Evolutionary conservation across 1,140 invertebrate species (phyloP), one percentile per base, ranked within the genome.

Genomic region (Nasonia longicornis): DNA sequence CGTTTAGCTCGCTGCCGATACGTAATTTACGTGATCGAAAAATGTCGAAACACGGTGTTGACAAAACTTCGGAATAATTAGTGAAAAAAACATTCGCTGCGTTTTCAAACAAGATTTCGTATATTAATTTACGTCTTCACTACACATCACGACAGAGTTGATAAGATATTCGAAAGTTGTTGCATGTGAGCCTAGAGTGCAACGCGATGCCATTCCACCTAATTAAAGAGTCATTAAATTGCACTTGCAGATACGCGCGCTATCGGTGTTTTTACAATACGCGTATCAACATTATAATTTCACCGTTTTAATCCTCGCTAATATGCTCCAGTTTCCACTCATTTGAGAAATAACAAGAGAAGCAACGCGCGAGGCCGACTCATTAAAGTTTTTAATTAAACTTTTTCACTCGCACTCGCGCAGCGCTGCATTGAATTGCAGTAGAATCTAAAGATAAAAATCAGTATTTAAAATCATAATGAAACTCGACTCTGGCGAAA

Each of bases 361-460:
- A 58, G 4, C 4, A 58, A 7, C 6, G 20, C 14, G 16, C 3
- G 20, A 58, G 20, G 16, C 52, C 2, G 16, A 58, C 52, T 58
- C 52, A 58, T 58, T 58, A 58, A 58, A 58, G 52, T 58, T 58
- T 58, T 58, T 58, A 58, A 58, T 58, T 58, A 58, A 58, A 58
- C 52, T 58, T 58, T 58, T 58, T 58, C 52, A 58, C 16, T 58
- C 20, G 52, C n/a, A 58, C n/a, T 58, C 16, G 52, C 20, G 20
- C 20, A 16, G 52, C 6, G 52, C 20, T 6, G 3, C 52, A 0
- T 58, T 58, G n/a, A 58, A 58, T 58, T 58, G 7, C 52, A 58
- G 16, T 58, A n/a, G 20, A 20, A 7, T 58, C 52, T 6, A 16
- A 14, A 58, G 52, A 58, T 58, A 58, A 58, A 58, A 58, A 58